Evolutionary conservation across 53 echinoderm and acorn worm species (phyloP), one percentile per base, ranked within the genome.

Genomic region (Temnopleurus reevesii): DNA sequence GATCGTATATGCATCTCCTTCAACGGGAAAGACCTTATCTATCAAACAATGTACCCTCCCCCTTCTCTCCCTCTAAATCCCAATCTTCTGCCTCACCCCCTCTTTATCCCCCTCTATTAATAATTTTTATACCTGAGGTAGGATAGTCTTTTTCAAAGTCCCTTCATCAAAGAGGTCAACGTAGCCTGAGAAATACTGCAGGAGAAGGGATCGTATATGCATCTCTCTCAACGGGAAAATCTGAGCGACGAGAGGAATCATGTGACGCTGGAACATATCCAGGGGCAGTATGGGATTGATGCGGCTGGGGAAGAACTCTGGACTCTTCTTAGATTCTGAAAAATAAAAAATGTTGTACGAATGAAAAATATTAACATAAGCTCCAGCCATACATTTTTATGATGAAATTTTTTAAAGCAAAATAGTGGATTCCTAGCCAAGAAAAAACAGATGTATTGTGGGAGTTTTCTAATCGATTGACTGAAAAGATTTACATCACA

Each of bases 71-170:
- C n/a, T n/a, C n/a, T n/a, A n/a, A n/a, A n/a, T n/a, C n/a, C n/a
- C n/a, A n/a, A n/a, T n/a, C n/a, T n/a, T n/a, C n/a, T n/a, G n/a
- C n/a, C n/a, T n/a, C n/a, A n/a, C n/a, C n/a, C n/a, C n/a, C n/a
- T n/a, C n/a, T n/a, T n/a, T n/a, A n/a, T n/a, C n/a, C n/a, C n/a
- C n/a, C n/a, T n/a, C n/a, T n/a, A n/a, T n/a, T n/a, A n/a, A n/a
- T n/a, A n/a, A n/a, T n/a, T n/a, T n/a, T n/a, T n/a, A n/a, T 55
- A 97, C 99, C 96, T 94, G 93, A 21, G 96, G 94, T 34, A 96
- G 63, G 41, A 99, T 90, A 1, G 31, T 84, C 41, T 82, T 86
- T 86, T 90, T 91, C 12, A 99, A 86, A 46, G 91, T 82, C 47
- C 66, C 77, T 27, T 92, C 91, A 34, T 96, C 91, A 89, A 99